Conservation (phyloP, 2,888 invertebrate genomes). For the Brenthis hecate region DNA sequence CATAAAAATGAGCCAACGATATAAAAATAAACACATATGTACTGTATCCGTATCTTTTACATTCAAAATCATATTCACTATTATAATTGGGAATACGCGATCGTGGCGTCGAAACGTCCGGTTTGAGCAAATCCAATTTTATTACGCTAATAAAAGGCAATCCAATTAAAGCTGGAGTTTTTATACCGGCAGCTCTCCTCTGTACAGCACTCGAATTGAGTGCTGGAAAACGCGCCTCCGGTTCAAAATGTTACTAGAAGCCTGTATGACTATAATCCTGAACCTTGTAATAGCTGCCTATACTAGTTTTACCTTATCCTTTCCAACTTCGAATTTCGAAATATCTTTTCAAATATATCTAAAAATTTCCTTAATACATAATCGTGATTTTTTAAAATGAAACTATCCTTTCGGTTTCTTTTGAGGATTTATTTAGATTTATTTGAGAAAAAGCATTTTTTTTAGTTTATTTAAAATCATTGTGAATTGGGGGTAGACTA, state of each 20-base stretch:
- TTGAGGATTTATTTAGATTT: no score
- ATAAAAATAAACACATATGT: no score
- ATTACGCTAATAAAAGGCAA: conserved; percentile 78
- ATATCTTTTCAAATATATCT: background rate
- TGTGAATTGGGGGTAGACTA: no score
- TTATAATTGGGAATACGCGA: conserved; percentile 24
- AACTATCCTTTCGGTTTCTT: no score
- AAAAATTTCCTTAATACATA: no score
- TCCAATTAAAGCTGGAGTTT: conserved; percentile 77
- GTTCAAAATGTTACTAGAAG: conserved; percentile 50
- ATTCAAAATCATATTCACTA: conserved; percentile 21
- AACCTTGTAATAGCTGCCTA: conserved; percentile 1
- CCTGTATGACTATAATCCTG: conserved; percentile 14
- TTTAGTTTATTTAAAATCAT: no score
- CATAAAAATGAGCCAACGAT: no score
- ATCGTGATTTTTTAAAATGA: no score
- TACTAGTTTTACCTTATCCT: background rate
- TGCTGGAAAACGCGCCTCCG: conserved; percentile 51
- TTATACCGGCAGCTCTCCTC: conserved; percentile 59
- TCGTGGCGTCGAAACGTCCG: conserved; percentile 24
- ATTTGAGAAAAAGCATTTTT: no score
- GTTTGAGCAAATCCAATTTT: conserved; percentile 55
- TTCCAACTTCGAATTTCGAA: conserved; percentile 1
- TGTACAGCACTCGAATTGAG: conserved; percentile 60
- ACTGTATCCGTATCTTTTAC: background rate